Base-by-base conservation (phyloP, 2,888 invertebrate species). In the Temnothorax rugatulus region DNA sequence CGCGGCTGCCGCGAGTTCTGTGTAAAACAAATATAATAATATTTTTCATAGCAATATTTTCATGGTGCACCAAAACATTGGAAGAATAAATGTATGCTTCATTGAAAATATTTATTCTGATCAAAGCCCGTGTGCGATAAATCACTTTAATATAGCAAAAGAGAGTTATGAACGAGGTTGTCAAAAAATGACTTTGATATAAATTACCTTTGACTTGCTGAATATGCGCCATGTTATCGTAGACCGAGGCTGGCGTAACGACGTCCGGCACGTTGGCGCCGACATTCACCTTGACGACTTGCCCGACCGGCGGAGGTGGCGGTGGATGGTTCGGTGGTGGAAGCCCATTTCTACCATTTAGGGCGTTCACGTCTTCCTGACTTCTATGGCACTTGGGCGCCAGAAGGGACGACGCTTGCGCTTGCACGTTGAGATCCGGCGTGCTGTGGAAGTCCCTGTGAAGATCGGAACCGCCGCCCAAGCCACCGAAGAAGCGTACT, bases 361-460 rank as follows among this genome's bases (percentile, higher is more conserved):
- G 83, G 9, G 95, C 95, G 84, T 96, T 96, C 41, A 97, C 96
- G 92, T 97, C 97, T 92, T 97, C 97, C 94, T 97, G 97, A 91
- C 97, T 97, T 86, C 96, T 96, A 92, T 97, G 97, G 21, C 96
- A 96, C 92, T 97, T 95, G 29, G 94, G 92, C 4, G 91, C 93
- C 41, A 93, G 82, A 75, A 92, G 89, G 11, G 92, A 91, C 54
- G 93, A 93, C 50, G 93, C 93, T 64, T 94, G 94, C 29, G 90
- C 92, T 83, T 94, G 94, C 68, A 93, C 90, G 74, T 95, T 95
- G 63, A 96, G 95, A 95, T 98, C 98, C 0, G 99, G 98, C n/a
- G 98, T 98, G 86, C 98, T 98, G 93, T 97, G 97, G 95, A 98
- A 99, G 90, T 97, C 97, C 84, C 98, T 96, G 89, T 98, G 97